Evolutionary conservation across 2,113 vertebrate species (phyloP).

Genomic region (human (Homo sapiens)): GRCh38 chr18:51940501-51941000

Average conservation of each 20-base stretch:
- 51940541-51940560: not conserved
- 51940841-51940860: not conserved
- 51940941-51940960: not conserved
- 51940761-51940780: not conserved
- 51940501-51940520: not conserved
- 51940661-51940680: not conserved
- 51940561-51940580: not conserved
- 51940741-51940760: not conserved
- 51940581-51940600: not conserved
- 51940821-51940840: not conserved
- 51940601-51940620: not conserved
- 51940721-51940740: not conserved
- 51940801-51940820: not conserved
- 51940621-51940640: not conserved
- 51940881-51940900: not conserved
- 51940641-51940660: not conserved
- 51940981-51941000: not conserved
- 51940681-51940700: not conserved
- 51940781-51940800: not conserved
- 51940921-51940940: not conserved
- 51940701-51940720: not conserved
- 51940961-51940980: not conserved
- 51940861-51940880: not conserved
- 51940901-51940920: accelerated
- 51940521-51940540: not conserved